phyloP scores from a whole-genome alignment of 2,888 invertebrate genomes.

The Eristalis intricaria region DNA sequence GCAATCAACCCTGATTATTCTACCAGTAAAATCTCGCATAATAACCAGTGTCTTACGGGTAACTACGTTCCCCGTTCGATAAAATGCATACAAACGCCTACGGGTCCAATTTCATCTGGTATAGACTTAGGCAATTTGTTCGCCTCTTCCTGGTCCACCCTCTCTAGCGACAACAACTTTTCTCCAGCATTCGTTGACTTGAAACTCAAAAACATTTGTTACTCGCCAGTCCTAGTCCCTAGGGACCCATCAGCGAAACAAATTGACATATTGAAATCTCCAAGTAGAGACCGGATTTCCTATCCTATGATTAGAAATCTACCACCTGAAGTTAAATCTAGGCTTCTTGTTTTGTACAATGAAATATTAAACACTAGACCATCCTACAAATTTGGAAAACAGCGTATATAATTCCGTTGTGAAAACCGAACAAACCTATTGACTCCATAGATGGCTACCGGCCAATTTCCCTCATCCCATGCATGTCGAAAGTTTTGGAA shows the following conservation, averaged over 20 bases:
- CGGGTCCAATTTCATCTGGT: background rate
- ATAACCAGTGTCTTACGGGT: background rate
- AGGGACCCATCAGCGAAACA: background rate
- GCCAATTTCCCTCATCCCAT: too few species aligned
- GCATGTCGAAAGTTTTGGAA: too few species aligned
- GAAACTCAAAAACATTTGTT: background rate
- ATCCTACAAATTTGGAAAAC: too few species aligned
- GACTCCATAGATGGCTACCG: too few species aligned
- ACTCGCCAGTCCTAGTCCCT: background rate
- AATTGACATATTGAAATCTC: background rate
- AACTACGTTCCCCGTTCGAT: background rate
- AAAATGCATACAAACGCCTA: conserved; percentile 1
- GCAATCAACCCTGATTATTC: too few species aligned
- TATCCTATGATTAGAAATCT: too few species aligned
- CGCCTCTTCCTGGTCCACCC: background rate
- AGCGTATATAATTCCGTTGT: too few species aligned
- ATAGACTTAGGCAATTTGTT: conserved; percentile 8
- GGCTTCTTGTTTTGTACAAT: too few species aligned
- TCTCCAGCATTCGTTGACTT: background rate
- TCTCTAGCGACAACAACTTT: background rate
- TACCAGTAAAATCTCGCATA: too few species aligned
- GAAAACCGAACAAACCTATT: too few species aligned
- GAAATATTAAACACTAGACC: too few species aligned
- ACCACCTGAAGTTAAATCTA: too few species aligned
- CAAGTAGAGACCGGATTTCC: background rate